phyloP scores from a whole-genome alignment of 2,113 vertebrate genomes.

The Eptatretus burgeri region DNA sequence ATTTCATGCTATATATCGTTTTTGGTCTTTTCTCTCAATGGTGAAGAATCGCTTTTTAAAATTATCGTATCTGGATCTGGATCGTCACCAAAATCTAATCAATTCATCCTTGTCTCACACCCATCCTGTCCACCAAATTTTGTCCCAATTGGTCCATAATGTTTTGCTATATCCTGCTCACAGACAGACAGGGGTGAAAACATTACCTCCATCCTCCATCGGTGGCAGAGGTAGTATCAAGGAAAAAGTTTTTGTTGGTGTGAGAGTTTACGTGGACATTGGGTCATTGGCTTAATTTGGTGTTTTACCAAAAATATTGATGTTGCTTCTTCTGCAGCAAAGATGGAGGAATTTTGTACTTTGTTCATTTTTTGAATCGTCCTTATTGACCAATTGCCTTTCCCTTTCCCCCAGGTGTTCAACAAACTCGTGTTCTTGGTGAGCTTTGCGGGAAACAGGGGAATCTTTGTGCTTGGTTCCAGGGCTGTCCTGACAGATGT shows the following conservation, averaged over 20 bases:
- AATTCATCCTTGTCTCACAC: too few species aligned
- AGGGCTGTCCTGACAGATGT: constrained; percentile 90
- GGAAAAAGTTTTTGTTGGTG: neutral
- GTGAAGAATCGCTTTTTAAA: too few species aligned
- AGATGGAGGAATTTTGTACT: neutral
- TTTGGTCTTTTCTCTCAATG: too few species aligned
- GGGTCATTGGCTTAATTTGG: neutral
- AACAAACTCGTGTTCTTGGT: constrained; percentile 91
- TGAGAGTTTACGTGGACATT: neutral
- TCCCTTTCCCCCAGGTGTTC: constrained; percentile 28
- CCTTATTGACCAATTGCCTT: constrained; percentile 3
- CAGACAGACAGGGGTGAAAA: too few species aligned
- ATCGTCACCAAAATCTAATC: too few species aligned
- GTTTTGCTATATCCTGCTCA: too few species aligned
- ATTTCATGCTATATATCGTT: too few species aligned
- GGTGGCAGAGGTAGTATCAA: neutral
- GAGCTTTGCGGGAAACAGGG: constrained; percentile 88
- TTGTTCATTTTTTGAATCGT: neutral
- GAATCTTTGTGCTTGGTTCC: constrained; percentile 80
- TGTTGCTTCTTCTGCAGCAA: constrained; percentile 9
- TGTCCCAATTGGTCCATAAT: too few species aligned
- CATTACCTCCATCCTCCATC: too few species aligned
- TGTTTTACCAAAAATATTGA: neutral
- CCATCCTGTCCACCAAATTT: too few species aligned
- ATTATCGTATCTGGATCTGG: too few species aligned